phyloP scores from a whole-genome alignment of 2,113 vertebrate genomes.

The Oryzias curvinotus region DNA sequence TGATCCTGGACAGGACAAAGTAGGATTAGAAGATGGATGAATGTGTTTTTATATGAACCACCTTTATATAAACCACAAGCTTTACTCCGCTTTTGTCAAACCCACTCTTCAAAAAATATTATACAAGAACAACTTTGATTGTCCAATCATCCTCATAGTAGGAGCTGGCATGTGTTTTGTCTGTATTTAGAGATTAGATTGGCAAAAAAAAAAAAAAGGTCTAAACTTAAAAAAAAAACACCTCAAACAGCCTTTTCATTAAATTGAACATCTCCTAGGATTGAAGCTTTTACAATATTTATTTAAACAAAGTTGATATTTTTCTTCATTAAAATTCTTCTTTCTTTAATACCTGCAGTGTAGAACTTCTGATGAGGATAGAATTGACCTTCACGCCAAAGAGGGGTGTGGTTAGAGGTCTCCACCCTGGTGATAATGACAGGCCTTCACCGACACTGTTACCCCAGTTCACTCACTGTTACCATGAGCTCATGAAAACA shows the following conservation, averaged over 20 bases:
- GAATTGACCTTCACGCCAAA: constrained; percentile 34
- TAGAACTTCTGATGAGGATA: constrained; percentile 50
- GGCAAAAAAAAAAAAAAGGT: no score
- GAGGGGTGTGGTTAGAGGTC: constrained; percentile 34
- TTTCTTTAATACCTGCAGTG: constrained; percentile 13
- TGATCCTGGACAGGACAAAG: no score
- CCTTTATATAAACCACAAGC: no score
- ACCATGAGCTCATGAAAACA: constrained; percentile 30
- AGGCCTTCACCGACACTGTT: constrained; percentile 30
- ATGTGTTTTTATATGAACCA: no score
- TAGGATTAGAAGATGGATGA: no score
- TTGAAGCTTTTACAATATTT: no score
- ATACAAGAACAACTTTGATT: not conserved
- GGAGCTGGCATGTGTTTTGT: not conserved
- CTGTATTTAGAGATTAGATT: not conserved
- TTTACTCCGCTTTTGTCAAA: not conserved
- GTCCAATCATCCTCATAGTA: not conserved
- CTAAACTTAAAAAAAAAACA: no score
- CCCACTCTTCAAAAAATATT: not conserved
- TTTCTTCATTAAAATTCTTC: no score
- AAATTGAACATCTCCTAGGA: no score
- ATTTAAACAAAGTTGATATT: no score
- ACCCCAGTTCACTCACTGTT: constrained; percentile 16
- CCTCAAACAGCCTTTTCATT: no score
- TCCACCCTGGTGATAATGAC: constrained; percentile 69